These are phyloP conservation scores for Cydia splendana DNA, from an alignment of 1,140 invertebrate genomes.

Conservation along the genomic window DNA sequence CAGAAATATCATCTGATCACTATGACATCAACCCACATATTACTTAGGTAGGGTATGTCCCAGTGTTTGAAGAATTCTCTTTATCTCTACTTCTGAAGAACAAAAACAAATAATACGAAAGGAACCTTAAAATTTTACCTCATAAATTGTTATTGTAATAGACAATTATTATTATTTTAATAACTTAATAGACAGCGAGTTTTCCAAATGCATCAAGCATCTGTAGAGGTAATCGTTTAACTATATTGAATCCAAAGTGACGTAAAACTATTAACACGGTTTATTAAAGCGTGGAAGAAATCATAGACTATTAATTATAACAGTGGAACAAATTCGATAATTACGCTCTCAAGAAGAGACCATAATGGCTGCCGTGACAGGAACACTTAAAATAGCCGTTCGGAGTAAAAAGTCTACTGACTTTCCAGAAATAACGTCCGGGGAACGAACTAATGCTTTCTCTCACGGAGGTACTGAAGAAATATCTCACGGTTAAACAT, in stretches of 20 bases:
- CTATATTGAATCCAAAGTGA: slow-evolving; percentile 17
- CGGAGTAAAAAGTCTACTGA: slow-evolving; percentile 43
- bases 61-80: too few relatives aligned
- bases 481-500: slow-evolving; percentile 7
- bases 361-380: slow-evolving; percentile 40
- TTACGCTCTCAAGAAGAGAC: slow-evolving; percentile 38
- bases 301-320: slow-evolving; percentile 41
- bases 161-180: slow-evolving; percentile 6
- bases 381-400: slow-evolving; percentile 49
- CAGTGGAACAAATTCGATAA: slow-evolving; percentile 58
- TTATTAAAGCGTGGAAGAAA: slow-evolving; percentile 36
- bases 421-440: slow-evolving; percentile 40
- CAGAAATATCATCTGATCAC: too few relatives aligned
- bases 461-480: slow-evolving; percentile 19
- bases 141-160: not conserved
- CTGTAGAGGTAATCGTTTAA: not conserved
- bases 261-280: slow-evolving; percentile 26
- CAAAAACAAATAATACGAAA: too few relatives aligned
- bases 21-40: too few relatives aligned
- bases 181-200: not conserved
- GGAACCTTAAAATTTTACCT: too few relatives aligned
- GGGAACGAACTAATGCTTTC: slow-evolving; percentile 24
- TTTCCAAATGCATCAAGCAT: not conserved
- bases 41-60: too few relatives aligned
- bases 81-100: too few relatives aligned